Conservation (phyloP, 1,140 invertebrate genomes). For the Zeugodacus cucurbitae region DNA sequence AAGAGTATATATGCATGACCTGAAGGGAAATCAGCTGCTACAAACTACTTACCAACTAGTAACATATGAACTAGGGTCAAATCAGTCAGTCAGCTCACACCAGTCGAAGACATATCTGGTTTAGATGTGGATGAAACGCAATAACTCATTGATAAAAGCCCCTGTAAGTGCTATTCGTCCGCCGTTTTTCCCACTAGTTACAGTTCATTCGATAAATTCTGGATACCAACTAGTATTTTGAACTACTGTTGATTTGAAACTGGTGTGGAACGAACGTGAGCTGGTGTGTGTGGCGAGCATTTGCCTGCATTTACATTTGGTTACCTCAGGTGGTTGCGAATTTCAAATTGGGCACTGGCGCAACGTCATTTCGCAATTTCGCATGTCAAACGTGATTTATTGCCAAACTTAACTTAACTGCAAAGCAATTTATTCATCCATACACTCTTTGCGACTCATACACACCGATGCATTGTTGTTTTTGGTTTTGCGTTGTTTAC, state of each 20-base stretch:
- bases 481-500: not conserved
- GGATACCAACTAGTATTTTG: not conserved
- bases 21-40: too few species aligned
- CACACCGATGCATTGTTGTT: not conserved
- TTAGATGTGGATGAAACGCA: too few species aligned
- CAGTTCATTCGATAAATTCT: too few species aligned
- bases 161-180: too few species aligned
- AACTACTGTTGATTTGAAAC: not conserved
- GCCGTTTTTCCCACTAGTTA: too few species aligned
- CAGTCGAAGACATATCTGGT: too few species aligned
- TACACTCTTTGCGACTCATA: not conserved
- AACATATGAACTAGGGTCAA: too few species aligned
- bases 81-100: too few species aligned
- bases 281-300: not conserved
- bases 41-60: too few species aligned
- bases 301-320: not conserved
- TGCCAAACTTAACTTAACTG: slow-evolving; percentile 19
- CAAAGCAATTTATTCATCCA: slow-evolving; percentile 16
- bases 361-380: slow-evolving; percentile 27
- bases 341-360: not conserved
- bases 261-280: not conserved
- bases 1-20: too few species aligned
- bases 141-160: too few species aligned
- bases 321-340: not conserved
- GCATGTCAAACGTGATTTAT: slow-evolving; percentile 36